Evolutionary conservation across 2,113 vertebrate species (phyloP).

Genomic region (Porphyrio hochstetteri): DNA sequence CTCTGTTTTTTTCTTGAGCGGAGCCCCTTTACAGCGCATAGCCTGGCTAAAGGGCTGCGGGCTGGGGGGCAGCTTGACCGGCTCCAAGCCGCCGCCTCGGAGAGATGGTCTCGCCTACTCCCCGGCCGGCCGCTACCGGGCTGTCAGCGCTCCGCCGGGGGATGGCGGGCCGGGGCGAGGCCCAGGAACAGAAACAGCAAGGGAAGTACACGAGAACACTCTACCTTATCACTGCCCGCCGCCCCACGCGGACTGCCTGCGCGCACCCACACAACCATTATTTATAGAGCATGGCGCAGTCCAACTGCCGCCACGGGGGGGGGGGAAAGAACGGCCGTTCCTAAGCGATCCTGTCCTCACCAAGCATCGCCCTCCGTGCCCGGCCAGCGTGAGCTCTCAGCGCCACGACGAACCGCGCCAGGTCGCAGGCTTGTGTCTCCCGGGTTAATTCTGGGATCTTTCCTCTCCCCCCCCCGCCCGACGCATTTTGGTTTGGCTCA

Average conservation of each 20-base stretch:
- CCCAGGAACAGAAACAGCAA: not conserved
- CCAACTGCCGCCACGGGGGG: not conserved
- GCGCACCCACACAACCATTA: fast-evolving
- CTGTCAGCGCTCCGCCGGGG: not conserved
- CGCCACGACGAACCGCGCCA: fast-evolving
- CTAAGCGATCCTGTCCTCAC: not conserved
- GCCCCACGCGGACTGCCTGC: not conserved
- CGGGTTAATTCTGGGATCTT: not conserved
- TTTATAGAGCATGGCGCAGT: not conserved
- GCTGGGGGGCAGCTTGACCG: conserved; percentile 77
- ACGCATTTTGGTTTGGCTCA: conserved; percentile 6
- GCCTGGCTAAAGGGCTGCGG: conserved; percentile 72
- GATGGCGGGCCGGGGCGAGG: not conserved
- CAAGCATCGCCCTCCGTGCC: not conserved
- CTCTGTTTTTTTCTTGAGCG: conserved; percentile 86
- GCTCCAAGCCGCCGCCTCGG: conserved; percentile 7
- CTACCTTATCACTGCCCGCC: not conserved
- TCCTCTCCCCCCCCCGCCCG: not conserved
- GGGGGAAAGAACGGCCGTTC: not conserved
- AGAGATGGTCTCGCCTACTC: not conserved
- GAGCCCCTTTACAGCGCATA: conserved; percentile 83
- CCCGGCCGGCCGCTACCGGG: not conserved
- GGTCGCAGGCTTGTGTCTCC: fast-evolving
- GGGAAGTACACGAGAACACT: too few species aligned
- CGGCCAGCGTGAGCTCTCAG: fast-evolving